Conservation (phyloP, 2,113 vertebrate genomes). For the Aegithalos caudatus region DNA sequence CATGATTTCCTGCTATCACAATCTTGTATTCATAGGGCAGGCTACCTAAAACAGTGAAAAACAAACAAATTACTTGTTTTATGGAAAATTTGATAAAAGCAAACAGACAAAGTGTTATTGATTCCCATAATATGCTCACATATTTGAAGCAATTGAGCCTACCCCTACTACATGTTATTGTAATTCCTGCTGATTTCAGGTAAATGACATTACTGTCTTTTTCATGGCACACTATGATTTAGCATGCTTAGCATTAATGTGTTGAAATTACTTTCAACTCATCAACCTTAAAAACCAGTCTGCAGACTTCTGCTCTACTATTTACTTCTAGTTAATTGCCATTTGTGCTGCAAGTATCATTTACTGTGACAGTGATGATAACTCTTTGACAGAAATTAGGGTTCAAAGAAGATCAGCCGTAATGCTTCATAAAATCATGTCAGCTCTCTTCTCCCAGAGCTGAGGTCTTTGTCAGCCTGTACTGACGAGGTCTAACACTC, state of each 20-base stretch:
- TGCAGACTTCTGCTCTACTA: slow-evolving; percentile 49
- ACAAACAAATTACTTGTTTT: slow-evolving; percentile 43
- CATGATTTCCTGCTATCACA: slow-evolving; percentile 94
- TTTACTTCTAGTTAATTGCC: slow-evolving; percentile 59
- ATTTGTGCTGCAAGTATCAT: slow-evolving; percentile 52
- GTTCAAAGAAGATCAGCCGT: neutral
- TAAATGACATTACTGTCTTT: slow-evolving; percentile 3
- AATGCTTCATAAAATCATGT: neutral
- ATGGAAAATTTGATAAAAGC: neutral
- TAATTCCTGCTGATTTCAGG: neutral
- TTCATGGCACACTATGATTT: neutral
- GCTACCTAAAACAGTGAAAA: slow-evolving; percentile 78
- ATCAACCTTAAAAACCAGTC: slow-evolving; percentile 53
- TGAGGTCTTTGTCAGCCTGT: neutral
- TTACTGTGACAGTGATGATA: slow-evolving; percentile 55
- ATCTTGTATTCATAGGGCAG: slow-evolving; percentile 97
- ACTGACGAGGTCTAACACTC: neutral
- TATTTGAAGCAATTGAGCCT: neutral
- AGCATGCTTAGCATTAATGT: slow-evolving; percentile 24
- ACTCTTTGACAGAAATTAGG: slow-evolving; percentile 37
- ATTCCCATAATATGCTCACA: neutral
- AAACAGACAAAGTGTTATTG: neutral
- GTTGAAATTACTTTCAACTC: slow-evolving; percentile 46
- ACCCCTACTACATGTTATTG: neutral
- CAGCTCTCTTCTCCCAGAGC: neutral